Evolutionary conservation across 1,140 invertebrate genomes (phyloP).

Genomic region (Homarus americanus): DNA sequence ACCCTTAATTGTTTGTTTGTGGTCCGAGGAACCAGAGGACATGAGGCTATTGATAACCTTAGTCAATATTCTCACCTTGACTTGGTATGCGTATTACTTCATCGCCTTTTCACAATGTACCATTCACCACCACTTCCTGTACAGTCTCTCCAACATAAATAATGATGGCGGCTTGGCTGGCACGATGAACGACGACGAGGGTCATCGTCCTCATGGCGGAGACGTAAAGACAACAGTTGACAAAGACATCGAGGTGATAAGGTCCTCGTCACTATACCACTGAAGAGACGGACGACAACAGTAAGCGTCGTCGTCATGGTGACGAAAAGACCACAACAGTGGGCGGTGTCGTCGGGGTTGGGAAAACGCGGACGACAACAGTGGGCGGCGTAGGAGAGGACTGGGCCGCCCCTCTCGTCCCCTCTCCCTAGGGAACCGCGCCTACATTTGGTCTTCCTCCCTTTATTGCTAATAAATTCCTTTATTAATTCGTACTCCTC

Average conservation of each 20-base stretch:
- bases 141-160: too few relatives aligned
- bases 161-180: neutral
- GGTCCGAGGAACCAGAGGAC: neutral
- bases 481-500: slow-evolving; percentile 72
- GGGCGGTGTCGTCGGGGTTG: neutral
- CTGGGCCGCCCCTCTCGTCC: slow-evolving; percentile 37
- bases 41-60: slow-evolving; percentile 16
- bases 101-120: too few relatives aligned
- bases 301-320: neutral
- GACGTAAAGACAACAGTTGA: too few relatives aligned
- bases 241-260: too few relatives aligned
- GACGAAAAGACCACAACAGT: too few relatives aligned
- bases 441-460: slow-evolving; percentile 65
- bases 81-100: too few relatives aligned
- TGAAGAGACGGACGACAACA: too few relatives aligned
- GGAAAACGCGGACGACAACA: neutral
- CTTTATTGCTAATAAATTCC: slow-evolving; percentile 74
- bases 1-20: slow-evolving; percentile 32
- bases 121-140: too few relatives aligned
- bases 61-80: neutral
- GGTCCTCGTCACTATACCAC: too few relatives aligned
- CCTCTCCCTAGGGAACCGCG: slow-evolving; percentile 39
- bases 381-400: neutral
- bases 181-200: too few relatives aligned
- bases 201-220: too few relatives aligned